phyloP scores from a whole-genome alignment of 2,888 invertebrate genomes.

The Amiota minor region DNA sequence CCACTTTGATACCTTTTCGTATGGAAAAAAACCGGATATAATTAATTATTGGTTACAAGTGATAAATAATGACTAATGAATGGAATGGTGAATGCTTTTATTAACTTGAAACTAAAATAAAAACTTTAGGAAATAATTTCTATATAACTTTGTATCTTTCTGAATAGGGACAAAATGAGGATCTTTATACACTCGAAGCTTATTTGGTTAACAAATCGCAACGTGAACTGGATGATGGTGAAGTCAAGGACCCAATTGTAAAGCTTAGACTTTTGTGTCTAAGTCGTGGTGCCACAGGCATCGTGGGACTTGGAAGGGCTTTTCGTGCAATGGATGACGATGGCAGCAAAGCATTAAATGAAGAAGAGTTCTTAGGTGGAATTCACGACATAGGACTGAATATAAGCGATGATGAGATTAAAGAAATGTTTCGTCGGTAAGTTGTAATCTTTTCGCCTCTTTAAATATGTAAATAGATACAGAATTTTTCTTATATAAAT shows the following conservation, averaged over 20 bases:
- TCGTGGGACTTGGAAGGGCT: conserved; percentile 89
- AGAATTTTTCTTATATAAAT: conserved; percentile 47
- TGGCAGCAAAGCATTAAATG: conserved; percentile 86
- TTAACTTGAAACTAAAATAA: neutral
- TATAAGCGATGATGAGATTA: conserved; percentile 75
- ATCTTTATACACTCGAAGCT: conserved; percentile 78
- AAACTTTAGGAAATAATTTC: conserved; percentile 20
- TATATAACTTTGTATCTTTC: conserved; percentile 27
- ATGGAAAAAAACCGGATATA: no score
- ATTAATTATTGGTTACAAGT: no score
- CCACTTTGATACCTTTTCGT: no score
- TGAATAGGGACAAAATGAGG: conserved; percentile 52
- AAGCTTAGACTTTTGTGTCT: conserved; percentile 88
- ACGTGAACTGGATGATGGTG: conserved; percentile 78
- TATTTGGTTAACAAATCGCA: conserved; percentile 86
- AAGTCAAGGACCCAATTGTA: conserved; percentile 84
- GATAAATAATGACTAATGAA: neutral
- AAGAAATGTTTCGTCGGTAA: conserved; percentile 70
- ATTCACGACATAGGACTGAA: conserved; percentile 86
- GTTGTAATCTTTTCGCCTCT: conserved; percentile 14
- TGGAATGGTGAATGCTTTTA: neutral
- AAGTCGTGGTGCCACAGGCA: conserved; percentile 89
- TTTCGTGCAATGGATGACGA: conserved; percentile 96
- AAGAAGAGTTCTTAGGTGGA: conserved; percentile 88
- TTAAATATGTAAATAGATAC: neutral